Evolutionary conservation across 2,888 invertebrate genomes (phyloP).

Genomic region (Branchellion lobata): DNA sequence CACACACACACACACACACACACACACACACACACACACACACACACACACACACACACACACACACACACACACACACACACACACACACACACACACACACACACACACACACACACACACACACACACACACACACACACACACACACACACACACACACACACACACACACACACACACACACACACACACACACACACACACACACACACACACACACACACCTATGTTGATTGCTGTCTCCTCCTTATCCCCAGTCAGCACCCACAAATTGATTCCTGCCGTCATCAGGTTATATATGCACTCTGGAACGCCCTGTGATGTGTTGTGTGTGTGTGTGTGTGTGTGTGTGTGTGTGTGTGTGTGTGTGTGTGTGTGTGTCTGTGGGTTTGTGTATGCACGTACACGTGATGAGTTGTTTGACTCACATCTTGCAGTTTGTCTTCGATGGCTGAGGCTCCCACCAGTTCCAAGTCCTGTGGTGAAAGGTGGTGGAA

Average conservation of each 20-base stretch:
- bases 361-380: not conserved
- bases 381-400: not conserved
- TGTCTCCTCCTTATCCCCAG: constrained; percentile 98
- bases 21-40: too few species aligned
- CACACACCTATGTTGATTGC: constrained; percentile 87
- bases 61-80: too few species aligned
- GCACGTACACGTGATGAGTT: not conserved
- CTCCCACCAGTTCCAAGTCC: constrained; percentile 82
- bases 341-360: not conserved
- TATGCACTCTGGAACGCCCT: constrained; percentile 88
- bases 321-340: constrained; percentile 31
- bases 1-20: too few species aligned
- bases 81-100: too few species aligned
- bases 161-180: too few species aligned
- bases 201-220: too few species aligned
- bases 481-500: constrained; percentile 54
- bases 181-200: too few species aligned
- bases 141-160: too few species aligned
- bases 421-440: constrained; percentile 71
- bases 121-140: too few species aligned
- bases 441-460: constrained; percentile 97
- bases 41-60: too few species aligned
- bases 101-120: too few species aligned
- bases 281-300: constrained; percentile 86
- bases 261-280: constrained; percentile 83